These are phyloP conservation scores for Gracilinanus agilis DNA, from an alignment of 2,113 vertebrate species.

Conservation along the genomic window DNA sequence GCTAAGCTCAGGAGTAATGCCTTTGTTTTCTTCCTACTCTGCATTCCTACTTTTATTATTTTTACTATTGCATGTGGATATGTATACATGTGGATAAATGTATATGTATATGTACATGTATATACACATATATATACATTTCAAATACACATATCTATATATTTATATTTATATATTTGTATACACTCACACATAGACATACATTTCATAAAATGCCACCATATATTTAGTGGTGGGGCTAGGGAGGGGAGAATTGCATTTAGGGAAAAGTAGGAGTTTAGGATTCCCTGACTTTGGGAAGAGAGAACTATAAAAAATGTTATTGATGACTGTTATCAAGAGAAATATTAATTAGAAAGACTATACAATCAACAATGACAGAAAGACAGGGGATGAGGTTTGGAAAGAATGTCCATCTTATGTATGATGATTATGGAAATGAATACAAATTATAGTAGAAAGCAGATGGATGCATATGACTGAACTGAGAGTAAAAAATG, in stretches of 20 bases:
- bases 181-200: background rate
- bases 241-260: background rate
- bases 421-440: background rate
- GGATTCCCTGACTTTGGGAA: background rate
- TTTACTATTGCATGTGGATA: too few species aligned
- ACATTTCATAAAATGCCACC: background rate
- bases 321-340: too few species aligned
- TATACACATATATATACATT: background rate
- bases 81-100: too few species aligned
- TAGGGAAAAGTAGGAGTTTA: slow-evolving; percentile 12
- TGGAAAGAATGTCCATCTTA: background rate
- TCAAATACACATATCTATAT: background rate
- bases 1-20: too few species aligned
- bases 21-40: too few species aligned
- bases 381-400: background rate
- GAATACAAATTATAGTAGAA: background rate
- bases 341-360: slow-evolving; percentile 8
- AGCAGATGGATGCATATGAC: background rate
- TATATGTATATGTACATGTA: too few species aligned
- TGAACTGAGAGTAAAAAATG: slow-evolving; percentile 29
- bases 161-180: background rate
- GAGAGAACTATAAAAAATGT: slow-evolving; percentile 24
- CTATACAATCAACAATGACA: background rate
- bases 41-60: too few species aligned
- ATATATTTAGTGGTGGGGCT: background rate